These are phyloP conservation scores for Nematopogon swammerdamellus DNA, from an alignment of 2,888 invertebrate genomes.

Conservation along the genomic window DNA sequence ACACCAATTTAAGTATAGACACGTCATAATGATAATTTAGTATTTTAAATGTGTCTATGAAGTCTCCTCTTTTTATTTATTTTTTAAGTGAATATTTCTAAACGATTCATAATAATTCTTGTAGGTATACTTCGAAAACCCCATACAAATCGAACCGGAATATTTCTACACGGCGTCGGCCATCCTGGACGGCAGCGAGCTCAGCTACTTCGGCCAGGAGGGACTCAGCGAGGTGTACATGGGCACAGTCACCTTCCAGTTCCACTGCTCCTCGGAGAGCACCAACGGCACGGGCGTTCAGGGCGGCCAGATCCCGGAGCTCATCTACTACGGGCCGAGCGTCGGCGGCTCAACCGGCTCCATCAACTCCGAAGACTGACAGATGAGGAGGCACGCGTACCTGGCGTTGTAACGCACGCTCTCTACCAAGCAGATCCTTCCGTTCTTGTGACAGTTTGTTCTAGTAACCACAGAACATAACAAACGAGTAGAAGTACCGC, in stretches of 20 bases:
- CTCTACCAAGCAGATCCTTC: too few species aligned
- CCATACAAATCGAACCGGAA: conserved; percentile 89
- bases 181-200: conserved; percentile 86
- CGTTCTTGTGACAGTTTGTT: too few species aligned
- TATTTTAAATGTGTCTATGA: too few species aligned
- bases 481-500: too few species aligned
- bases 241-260: conserved; percentile 93
- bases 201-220: conserved; percentile 97
- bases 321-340: conserved; percentile 91
- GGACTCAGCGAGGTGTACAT: conserved; percentile 92
- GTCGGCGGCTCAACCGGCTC: conserved; percentile 40
- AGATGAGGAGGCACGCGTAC: conserved; percentile 19
- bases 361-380: conserved; percentile 51
- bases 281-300: conserved; percentile 97
- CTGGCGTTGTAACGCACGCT: too few species aligned
- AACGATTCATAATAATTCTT: too few species aligned
- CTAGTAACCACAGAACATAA: too few species aligned
- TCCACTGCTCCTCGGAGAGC: conserved; percentile 95
- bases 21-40: too few species aligned
- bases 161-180: conserved; percentile 95
- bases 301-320: conserved; percentile 95
- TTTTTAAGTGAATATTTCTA: too few species aligned
- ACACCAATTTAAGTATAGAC: too few species aligned
- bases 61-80: too few species aligned
- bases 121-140: conserved; percentile 74